These are phyloP conservation scores for Tupiocoris notatus DNA, from an alignment of 2,888 invertebrate genomes.

Conservation along the genomic window DNA sequence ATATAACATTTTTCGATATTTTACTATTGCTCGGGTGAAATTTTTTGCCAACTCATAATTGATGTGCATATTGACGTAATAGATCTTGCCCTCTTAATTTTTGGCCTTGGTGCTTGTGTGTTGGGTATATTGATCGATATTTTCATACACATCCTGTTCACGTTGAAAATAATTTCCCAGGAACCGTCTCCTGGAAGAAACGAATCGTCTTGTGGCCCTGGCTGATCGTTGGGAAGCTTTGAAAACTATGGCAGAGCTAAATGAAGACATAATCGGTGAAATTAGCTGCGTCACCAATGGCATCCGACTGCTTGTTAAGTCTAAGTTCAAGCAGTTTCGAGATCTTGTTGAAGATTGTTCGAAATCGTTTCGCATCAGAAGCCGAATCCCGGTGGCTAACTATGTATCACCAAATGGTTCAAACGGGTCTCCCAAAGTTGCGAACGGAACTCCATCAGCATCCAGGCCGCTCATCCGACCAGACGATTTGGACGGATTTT, in stretches of 20 bases:
- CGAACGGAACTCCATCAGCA: background rate
- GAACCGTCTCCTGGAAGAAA: background rate
- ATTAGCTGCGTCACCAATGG: background rate
- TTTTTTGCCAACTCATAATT: too few relatives aligned
- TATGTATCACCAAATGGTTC: background rate
- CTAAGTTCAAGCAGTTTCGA: background rate
- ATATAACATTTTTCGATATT: too few relatives aligned
- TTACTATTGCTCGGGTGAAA: too few relatives aligned
- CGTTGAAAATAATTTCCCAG: background rate
- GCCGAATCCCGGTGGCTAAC: background rate
- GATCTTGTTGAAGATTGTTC: background rate
- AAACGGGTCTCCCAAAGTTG: background rate
- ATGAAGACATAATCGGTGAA: background rate
- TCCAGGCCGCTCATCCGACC: background rate
- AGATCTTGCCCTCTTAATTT: too few relatives aligned
- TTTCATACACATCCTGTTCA: too few relatives aligned
- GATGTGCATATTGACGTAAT: too few relatives aligned
- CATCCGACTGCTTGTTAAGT: background rate
- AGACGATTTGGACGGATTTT: background rate
- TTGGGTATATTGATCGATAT: too few relatives aligned
- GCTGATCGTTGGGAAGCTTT: background rate
- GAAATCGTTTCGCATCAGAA: background rate
- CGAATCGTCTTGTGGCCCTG: background rate
- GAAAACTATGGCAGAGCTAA: background rate
- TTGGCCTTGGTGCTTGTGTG: too few relatives aligned